These are phyloP conservation scores for Montipora cactus DNA, from an alignment of 64 coral and sea anemone species.

Conservation along the genomic window DNA sequence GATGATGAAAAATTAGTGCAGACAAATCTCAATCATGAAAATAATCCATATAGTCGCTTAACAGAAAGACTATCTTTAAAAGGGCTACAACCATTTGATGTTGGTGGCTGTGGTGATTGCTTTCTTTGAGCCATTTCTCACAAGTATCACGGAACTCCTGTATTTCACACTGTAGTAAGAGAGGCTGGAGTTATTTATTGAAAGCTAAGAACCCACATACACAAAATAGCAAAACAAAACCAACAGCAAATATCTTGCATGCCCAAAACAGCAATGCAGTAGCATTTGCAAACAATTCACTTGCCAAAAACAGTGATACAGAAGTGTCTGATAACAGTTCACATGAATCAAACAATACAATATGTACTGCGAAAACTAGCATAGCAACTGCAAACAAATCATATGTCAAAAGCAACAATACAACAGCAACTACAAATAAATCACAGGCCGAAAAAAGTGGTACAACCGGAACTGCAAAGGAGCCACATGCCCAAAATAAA, in stretches of 20 bases:
- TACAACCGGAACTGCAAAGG: not conserved
- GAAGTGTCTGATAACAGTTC: constrained; percentile 43
- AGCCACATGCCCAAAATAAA: constrained; percentile 22
- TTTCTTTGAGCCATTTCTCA: constrained; percentile 47
- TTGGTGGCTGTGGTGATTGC: constrained; percentile 33
- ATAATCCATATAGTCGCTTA: constrained; percentile 58
- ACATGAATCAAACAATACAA: constrained; percentile 47
- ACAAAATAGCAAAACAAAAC: constrained; percentile 53
- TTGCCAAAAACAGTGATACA: constrained; percentile 14
- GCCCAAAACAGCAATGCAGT: constrained; percentile 1
- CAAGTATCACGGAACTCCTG: not conserved
- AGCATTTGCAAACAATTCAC: not conserved
- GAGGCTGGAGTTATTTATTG: not conserved
- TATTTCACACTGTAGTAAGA: constrained; percentile 15
- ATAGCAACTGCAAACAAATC: constrained; percentile 49
- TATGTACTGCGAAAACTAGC: constrained; percentile 42
- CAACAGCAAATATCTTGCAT: constrained; percentile 55
- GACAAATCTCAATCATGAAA: constrained; percentile 59
- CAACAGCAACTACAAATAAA: constrained; percentile 46
- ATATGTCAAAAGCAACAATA: constrained; percentile 28
- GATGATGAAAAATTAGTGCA: constrained; percentile 55
- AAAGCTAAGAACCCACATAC: constrained; percentile 20
- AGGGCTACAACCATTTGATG: constrained; percentile 59
- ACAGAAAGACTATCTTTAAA: constrained; percentile 55
- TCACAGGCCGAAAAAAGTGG: constrained; percentile 36